Conservation (phyloP, 2,888 invertebrate species). For the Dysmachus trigonus region DNA sequence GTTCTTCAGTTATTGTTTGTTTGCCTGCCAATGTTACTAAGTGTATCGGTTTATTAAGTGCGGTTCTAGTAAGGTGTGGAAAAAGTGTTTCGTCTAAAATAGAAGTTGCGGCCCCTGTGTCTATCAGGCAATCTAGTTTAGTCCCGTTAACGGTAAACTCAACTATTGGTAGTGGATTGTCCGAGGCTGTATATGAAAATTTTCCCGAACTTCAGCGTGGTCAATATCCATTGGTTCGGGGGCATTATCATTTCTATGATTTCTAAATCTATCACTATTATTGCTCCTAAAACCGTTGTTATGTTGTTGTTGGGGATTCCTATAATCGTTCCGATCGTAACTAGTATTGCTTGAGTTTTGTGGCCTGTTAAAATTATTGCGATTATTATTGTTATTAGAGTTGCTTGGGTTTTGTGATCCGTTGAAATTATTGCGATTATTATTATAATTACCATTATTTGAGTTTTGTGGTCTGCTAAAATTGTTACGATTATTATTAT, state of each 20-base stretch:
- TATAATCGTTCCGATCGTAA: background rate
- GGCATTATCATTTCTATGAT: background rate
- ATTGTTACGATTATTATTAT: background rate
- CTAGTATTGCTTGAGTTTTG: background rate
- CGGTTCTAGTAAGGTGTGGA: background rate
- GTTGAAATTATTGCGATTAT: background rate
- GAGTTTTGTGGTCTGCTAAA: background rate
- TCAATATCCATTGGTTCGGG: constrained; percentile 1
- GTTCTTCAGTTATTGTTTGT: background rate
- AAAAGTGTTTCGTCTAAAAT: background rate
- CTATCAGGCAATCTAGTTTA: background rate
- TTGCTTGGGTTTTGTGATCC: background rate
- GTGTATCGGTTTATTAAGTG: too few species aligned
- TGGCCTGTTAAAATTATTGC: background rate
- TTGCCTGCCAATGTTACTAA: background rate
- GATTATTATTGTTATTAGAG: background rate
- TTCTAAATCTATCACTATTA: constrained; percentile 2
- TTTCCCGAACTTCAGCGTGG: background rate
- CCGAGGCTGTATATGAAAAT: constrained; percentile 8
- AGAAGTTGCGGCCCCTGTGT: background rate
- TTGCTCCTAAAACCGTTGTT: background rate
- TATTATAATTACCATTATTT: background rate
- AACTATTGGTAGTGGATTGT: background rate
- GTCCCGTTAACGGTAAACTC: background rate
- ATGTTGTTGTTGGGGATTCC: background rate